Base-by-base conservation (phyloP, 2,797 vertebrate species). In the Chlorospingus flavigularis region DNA sequence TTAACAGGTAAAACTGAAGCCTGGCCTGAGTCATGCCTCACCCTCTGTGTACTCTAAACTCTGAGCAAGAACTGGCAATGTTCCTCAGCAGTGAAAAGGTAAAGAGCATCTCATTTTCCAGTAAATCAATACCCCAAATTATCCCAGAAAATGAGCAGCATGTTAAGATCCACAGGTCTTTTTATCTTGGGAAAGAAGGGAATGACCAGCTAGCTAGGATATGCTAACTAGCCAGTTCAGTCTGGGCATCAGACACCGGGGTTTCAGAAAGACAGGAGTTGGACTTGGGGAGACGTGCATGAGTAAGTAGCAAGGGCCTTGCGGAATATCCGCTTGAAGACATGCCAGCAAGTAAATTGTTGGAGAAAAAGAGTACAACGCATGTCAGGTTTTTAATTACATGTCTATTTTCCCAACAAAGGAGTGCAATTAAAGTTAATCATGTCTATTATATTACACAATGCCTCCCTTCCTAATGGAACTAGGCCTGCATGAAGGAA, bases 381-480 rank as follows among this genome's bases (percentile, higher is more conserved):
- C 82, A 79, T 90, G 92, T 96, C 92, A 92, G 86, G 76, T 95
- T 96, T 96, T 97, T 96, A 96, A 96, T 97, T 96, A 95, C 87
- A 86, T 57, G 66, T 97, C 96, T 97, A 76, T 95, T 94, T 97
- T 90, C 93, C 86, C 73, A 96, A 96, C 94, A 96, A 97, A 96
- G 83, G 87, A 93, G 89, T 54, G 67, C 73, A 96, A 97, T 96
- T 97, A 94, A 96, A 92, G 82, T 92, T 96, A 96, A 97, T 97
- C 60, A 93, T 93, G 94, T 91, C 92, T 94, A 92, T 94, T 95
- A 65, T 93, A 94, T 90, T 95, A 94, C 76, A 95, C 88, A 96
- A 95, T 88, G 78, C 91, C 83, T 95, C 76, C 77, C 75, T 82
- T 86, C 51, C 90, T 96, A 94, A 96, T 91, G 92, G 94, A 96